Percentiles rank a stretch among this genome's conserved stretches.
Evolutionary conservation across 2,888 invertebrate genomes (phyloP).

Genomic region (Stenichneumon culpator): DNA sequence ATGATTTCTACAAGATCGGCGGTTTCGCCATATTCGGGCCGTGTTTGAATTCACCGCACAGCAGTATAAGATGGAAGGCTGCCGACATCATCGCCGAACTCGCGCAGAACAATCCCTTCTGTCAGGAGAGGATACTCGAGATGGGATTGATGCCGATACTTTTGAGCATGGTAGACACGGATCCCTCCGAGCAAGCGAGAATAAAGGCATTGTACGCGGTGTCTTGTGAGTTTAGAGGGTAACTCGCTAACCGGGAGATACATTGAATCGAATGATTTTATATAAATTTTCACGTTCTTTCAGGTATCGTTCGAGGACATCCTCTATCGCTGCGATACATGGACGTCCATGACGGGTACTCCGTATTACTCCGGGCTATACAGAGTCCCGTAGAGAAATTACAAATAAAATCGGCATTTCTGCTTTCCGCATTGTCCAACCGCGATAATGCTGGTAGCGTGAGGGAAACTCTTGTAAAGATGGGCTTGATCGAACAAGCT

Average conservation of each 20-base stretch:
- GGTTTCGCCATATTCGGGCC: conserved; percentile 91
- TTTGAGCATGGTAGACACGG: conserved; percentile 87
- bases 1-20: conserved; percentile 94
- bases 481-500: conserved; percentile 83
- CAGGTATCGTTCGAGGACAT: conserved; percentile 90
- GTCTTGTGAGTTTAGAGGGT: conserved; percentile 88
- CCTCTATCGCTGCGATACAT: conserved; percentile 88
- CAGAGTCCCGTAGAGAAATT: conserved; percentile 87
- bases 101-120: conserved; percentile 94
- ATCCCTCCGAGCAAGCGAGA: conserved; percentile 87
- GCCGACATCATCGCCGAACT: conserved; percentile 91
- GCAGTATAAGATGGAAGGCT: conserved; percentile 88
- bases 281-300: conserved; percentile 2
- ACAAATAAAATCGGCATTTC: conserved; percentile 91
- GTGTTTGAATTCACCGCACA: conserved; percentile 88
- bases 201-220: conserved; percentile 92
- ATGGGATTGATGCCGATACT: conserved; percentile 89
- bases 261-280: too few species aligned
- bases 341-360: conserved; percentile 89
- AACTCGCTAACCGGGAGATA: neutral
- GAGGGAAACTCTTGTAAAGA: conserved; percentile 79
- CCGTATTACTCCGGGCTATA: conserved; percentile 88
- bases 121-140: conserved; percentile 91
- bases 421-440: conserved; percentile 88
- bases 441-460: conserved; percentile 76